phyloP scores from a whole-genome alignment of 35 echinoderm and acorn worm species.

The Ophioderma brevispina region DNA sequence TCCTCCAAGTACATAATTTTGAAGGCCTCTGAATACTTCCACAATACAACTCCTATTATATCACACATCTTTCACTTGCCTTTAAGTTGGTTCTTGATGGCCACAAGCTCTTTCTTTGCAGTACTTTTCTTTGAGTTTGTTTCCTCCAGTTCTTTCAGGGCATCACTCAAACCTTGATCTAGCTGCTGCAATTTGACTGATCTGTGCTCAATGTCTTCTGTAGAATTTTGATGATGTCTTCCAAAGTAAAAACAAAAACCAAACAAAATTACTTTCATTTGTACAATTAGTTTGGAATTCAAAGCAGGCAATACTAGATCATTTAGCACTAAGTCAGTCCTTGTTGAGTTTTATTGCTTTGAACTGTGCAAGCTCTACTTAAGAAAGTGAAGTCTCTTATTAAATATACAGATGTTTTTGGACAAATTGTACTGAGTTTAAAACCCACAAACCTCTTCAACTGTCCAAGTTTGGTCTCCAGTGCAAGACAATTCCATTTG shows the following conservation, averaged over 20 bases:
- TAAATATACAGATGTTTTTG: no score
- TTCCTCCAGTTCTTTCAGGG: conserved; percentile 35
- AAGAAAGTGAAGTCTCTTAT: no score
- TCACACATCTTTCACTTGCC: no score
- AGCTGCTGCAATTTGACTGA: conserved; percentile 52
- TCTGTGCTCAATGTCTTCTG: not conserved
- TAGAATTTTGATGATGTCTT: conserved; percentile 14
- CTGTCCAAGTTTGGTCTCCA: conserved; percentile 54
- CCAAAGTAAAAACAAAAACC: not conserved
- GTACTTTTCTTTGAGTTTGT: conserved; percentile 37
- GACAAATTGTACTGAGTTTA: no score
- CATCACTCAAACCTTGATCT: conserved; percentile 42
- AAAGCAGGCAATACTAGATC: not conserved
- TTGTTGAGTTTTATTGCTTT: no score
- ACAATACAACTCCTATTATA: no score
- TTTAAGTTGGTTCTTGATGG: conserved; percentile 78
- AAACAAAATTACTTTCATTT: not conserved
- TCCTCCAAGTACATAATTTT: no score
- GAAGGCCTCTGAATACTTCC: no score
- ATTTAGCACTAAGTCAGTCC: no score
- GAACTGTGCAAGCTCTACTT: no score
- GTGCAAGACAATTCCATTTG: conserved; percentile 48
- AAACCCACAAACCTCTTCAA: conserved; percentile 56
- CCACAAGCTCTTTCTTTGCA: conserved; percentile 57
- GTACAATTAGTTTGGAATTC: not conserved